A percentile compares a stretch with the other conserved stretches of the same genome.
Evolutionary conservation across 2,797 vertebrate genomes (phyloP).

Genomic region (Okamejei kenojei): DNA sequence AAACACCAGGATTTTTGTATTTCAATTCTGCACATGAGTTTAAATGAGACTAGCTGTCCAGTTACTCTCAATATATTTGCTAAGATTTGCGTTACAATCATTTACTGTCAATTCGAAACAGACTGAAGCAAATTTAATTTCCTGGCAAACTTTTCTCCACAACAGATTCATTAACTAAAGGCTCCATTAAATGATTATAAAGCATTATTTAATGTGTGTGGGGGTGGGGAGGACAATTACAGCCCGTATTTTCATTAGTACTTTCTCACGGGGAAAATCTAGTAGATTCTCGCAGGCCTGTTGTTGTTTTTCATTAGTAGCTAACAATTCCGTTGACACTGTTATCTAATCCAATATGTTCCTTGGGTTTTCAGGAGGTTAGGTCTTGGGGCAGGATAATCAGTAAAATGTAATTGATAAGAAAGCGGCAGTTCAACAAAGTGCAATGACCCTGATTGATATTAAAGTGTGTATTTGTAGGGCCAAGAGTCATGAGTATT

Average conservation of each 20-base stretch:
- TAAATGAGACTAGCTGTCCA: not conserved
- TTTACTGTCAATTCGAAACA: not conserved
- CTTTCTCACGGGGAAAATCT: not conserved
- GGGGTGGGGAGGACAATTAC: conserved; percentile 18
- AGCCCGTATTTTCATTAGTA: conserved; percentile 35
- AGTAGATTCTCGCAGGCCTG: conserved; percentile 16
- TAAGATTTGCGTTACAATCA: not conserved
- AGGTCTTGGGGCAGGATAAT: not conserved
- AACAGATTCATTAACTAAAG: conserved; percentile 38
- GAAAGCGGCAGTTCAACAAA: not conserved
- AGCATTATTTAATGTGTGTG: conserved; percentile 36
- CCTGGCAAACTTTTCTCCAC: conserved; percentile 23
- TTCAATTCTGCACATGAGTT: not conserved
- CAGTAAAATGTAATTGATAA: conserved; percentile 32
- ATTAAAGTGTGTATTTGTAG: conserved; percentile 4
- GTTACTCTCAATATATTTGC: not conserved
- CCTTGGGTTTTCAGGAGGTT: conserved; percentile 6
- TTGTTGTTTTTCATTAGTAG: conserved; percentile 36
- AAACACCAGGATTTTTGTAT: no score
- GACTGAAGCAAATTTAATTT: conserved; percentile 36
- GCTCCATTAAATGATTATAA: conserved; percentile 29
- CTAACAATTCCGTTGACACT: conserved; percentile 25
- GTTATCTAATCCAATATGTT: conserved; percentile 17
- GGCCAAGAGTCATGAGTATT: not conserved
- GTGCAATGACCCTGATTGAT: conserved; percentile 11